Evolutionary conservation across 2,797 vertebrate genomes (phyloP).

Genomic region (Dromococcyx pavoninus): DNA sequence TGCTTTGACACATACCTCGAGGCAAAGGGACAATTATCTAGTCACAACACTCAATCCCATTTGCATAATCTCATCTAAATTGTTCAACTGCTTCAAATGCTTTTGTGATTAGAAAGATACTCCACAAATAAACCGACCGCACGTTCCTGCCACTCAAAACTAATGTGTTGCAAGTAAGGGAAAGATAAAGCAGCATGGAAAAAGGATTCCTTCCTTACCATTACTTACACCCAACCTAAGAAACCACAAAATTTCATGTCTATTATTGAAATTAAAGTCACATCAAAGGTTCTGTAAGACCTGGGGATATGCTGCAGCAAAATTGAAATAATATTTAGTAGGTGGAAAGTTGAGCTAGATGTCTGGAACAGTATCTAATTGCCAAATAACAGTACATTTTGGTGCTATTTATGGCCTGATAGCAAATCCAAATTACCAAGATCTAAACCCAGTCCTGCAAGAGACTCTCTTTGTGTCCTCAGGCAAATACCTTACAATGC

Average conservation of each 20-base stretch:
- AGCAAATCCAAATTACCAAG: not conserved
- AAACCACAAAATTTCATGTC: not conserved
- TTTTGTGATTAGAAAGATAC: slow-evolving; percentile 24
- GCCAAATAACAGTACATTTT: not conserved
- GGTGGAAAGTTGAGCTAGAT: not conserved
- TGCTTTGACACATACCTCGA: slow-evolving; percentile 30
- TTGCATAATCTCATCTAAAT: slow-evolving; percentile 32
- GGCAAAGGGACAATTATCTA: slow-evolving; percentile 63
- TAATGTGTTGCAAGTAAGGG: not conserved
- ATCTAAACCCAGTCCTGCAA: not conserved
- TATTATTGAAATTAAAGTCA: not conserved
- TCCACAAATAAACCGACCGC: slow-evolving; percentile 30
- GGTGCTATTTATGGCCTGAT: not conserved
- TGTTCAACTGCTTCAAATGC: slow-evolving; percentile 20
- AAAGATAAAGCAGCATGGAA: not conserved
- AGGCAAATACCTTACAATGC: not conserved
- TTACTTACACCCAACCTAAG: not conserved
- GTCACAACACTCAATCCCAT: slow-evolving; percentile 47
- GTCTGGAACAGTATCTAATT: not conserved
- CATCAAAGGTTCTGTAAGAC: not conserved
- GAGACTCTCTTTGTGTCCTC: not conserved
- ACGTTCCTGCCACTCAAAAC: not conserved
- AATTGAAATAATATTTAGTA: not conserved
- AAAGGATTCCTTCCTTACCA: not conserved
- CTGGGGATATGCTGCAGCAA: not conserved